Percentiles rank a stretch among this genome's conserved stretches.
These are phyloP conservation scores for Myotis vivesi DNA, from an alignment of 2,797 vertebrate genomes.

Conservation along the genomic window DNA sequence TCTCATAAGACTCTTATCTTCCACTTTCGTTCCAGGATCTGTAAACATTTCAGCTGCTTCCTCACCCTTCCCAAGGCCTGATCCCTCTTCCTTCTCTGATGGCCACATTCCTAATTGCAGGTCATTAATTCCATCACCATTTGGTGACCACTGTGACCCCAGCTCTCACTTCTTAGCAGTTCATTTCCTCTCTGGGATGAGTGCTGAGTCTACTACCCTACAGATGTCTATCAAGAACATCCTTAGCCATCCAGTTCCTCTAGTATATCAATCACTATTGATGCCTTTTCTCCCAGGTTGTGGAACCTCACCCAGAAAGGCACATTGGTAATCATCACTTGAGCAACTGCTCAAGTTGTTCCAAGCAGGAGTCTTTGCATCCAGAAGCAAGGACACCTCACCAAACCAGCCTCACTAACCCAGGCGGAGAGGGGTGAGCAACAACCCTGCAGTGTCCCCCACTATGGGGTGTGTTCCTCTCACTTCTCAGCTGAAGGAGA, in stretches of 20 bases:
- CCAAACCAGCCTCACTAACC: background rate
- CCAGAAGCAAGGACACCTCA: background rate
- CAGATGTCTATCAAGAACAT: background rate
- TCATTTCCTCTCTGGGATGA: background rate
- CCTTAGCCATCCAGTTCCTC: background rate
- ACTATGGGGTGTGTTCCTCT: slow-evolving; percentile 56
- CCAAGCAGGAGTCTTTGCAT: background rate
- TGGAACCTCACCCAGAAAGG: background rate
- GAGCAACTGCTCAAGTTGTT: background rate
- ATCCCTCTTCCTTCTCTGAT: background rate
- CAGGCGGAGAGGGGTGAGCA: background rate
- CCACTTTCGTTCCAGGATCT: background rate
- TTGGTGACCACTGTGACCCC: background rate
- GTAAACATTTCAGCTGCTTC: background rate
- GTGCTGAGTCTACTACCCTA: background rate
- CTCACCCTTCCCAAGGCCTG: background rate
- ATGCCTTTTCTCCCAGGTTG: background rate
- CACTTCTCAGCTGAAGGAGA: slow-evolving; percentile 42
- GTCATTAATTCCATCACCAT: background rate
- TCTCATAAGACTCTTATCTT: background rate
- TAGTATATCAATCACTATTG: background rate
- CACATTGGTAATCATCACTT: no score
- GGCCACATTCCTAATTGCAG: background rate
- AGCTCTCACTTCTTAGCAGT: background rate
- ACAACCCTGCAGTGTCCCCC: background rate